phyloP scores from a whole-genome alignment of 2,113 vertebrate species.

The Charina bottae region DNA sequence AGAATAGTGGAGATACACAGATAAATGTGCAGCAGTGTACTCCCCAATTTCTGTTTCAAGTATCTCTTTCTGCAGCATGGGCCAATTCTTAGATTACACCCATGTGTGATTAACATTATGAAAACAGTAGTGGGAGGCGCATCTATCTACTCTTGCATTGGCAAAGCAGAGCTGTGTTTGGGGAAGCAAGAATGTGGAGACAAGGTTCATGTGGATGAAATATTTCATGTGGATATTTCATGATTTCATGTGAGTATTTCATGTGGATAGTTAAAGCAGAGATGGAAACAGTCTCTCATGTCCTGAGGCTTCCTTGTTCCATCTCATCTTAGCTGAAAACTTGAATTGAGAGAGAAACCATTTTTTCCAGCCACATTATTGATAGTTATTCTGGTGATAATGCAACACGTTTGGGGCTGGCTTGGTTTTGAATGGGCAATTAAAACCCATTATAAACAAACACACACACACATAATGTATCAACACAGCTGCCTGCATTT shows the following conservation, averaged over 20 bases:
- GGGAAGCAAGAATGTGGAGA: background rate
- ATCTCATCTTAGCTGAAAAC: background rate
- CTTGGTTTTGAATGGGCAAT: conserved; percentile 1
- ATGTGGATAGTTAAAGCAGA: background rate
- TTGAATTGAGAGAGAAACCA: background rate
- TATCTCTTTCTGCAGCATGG: background rate
- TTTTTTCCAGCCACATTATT: background rate
- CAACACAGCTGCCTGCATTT: conserved; percentile 4
- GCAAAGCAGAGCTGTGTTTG: background rate
- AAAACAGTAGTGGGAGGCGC: background rate
- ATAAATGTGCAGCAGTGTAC: too few relatives aligned
- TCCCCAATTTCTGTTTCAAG: background rate
- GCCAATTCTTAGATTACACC: background rate
- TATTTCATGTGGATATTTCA: background rate
- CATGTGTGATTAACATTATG: background rate
- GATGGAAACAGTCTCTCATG: background rate
- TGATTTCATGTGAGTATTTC: background rate
- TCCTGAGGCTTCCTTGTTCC: background rate
- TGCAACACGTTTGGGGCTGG: background rate
- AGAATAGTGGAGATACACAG: background rate
- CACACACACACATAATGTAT: background rate
- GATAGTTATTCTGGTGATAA: background rate
- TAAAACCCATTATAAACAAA: conserved; percentile 3
- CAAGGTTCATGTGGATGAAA: background rate
- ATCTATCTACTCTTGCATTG: background rate